Evolutionary conservation across 2,888 invertebrate species (phyloP).

Genomic region (Magallana nippona): DNA sequence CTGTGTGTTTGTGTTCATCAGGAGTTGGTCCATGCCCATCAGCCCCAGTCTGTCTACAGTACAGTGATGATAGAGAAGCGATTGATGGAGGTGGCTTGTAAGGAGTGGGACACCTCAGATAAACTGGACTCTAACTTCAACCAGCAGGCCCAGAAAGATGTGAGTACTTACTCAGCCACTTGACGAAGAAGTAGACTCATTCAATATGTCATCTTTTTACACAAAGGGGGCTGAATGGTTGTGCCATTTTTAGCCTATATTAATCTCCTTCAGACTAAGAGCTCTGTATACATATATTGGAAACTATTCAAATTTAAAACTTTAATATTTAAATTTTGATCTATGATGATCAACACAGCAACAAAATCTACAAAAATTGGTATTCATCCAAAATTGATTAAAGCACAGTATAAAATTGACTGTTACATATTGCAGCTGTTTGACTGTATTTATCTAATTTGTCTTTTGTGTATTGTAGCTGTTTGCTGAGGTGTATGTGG

Average conservation of each 20-base stretch:
- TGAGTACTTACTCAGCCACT: constrained; percentile 56
- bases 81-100: constrained; percentile 72
- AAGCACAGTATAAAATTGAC: no score
- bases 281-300: not conserved
- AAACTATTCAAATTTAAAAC: not conserved
- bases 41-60: constrained; percentile 71
- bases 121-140: constrained; percentile 72
- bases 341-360: no score
- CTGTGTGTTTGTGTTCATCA: constrained; percentile 46
- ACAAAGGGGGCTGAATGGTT: no score
- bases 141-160: constrained; percentile 77
- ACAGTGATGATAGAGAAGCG: constrained; percentile 74
- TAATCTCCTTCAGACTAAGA: no score
- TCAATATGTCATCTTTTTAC: no score
- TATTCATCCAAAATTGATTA: no score
- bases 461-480: not conserved
- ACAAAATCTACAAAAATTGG: no score
- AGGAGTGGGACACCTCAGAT: constrained; percentile 74
- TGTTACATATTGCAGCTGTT: no score
- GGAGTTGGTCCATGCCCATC: constrained; percentile 75
- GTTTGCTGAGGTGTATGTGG: constrained; percentile 75
- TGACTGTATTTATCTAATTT: no score
- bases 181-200: no score
- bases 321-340: no score
- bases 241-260: no score